Evolutionary conservation across 2,113 vertebrate genomes (phyloP).

Genomic region (Pseudopodoces humilis): DNA sequence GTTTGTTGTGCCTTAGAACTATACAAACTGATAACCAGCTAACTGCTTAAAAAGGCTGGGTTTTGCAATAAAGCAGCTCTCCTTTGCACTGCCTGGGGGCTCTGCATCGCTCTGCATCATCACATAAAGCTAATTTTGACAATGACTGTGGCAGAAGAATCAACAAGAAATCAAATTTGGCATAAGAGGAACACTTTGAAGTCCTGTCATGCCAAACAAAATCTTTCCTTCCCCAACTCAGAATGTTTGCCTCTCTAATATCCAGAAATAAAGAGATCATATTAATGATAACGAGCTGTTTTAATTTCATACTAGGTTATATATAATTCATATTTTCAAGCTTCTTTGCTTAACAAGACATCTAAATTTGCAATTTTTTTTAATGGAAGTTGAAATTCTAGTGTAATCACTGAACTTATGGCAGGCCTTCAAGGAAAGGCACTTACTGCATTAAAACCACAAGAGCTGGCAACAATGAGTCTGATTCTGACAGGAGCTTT

Average conservation of each 20-base stretch:
- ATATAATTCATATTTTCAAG: not conserved
- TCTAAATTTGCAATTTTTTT: not conserved
- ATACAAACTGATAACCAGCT: not conserved
- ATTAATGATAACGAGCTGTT: not conserved
- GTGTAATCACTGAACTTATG: not conserved
- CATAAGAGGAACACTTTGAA: not conserved
- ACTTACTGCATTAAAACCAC: not conserved
- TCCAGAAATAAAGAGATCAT: not conserved
- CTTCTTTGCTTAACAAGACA: not conserved
- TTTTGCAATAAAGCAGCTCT: not conserved
- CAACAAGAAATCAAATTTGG: not conserved
- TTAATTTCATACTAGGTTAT: not conserved
- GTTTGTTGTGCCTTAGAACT: not conserved
- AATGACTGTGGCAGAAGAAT: not conserved
- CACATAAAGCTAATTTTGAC: not conserved
- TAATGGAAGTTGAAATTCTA: not conserved
- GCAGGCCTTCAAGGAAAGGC: not conserved
- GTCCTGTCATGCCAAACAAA: not conserved
- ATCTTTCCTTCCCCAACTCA: not conserved
- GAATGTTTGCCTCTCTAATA: not conserved
- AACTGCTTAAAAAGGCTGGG: not conserved
- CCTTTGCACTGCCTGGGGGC: no score
- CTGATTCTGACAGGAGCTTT: not conserved
- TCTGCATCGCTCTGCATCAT: accelerated
- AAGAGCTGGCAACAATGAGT: not conserved